Conservation (phyloP, 2,888 invertebrate species). For the Rotaria socialis region DNA sequence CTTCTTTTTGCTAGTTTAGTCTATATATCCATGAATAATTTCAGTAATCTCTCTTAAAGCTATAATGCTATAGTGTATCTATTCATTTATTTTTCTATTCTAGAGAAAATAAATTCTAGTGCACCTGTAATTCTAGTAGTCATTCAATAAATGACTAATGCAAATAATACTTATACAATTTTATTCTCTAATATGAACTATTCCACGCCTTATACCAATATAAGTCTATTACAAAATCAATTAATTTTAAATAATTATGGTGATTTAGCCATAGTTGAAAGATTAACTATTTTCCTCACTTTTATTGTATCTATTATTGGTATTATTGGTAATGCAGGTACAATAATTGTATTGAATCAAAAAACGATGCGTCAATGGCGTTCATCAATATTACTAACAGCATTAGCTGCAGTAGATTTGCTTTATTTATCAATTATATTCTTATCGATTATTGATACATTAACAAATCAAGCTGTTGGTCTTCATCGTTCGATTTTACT, state of each 20-base stretch:
- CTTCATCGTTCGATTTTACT: not conserved
- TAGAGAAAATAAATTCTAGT: not conserved
- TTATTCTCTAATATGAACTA: not conserved
- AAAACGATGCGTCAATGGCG: not conserved
- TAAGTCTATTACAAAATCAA: not conserved
- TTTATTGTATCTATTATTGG: conserved; percentile 20
- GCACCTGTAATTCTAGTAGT: not conserved
- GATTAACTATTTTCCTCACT: conserved; percentile 6
- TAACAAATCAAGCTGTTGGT: not conserved
- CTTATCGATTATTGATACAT: not conserved
- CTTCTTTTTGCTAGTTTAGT: not conserved
- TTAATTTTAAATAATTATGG: not conserved
- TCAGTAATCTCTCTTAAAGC: not conserved
- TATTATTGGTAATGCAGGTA: conserved; percentile 5
- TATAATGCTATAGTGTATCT: not conserved
- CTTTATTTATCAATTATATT: conserved; percentile 34
- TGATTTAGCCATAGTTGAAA: not conserved
- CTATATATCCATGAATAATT: not conserved
- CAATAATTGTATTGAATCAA: conserved; percentile 29
- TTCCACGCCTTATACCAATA: not conserved
- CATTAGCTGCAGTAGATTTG: not conserved
- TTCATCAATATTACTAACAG: conserved; percentile 20
- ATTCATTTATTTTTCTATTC: not conserved
- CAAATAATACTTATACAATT: not conserved
- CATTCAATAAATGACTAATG: not conserved